Conservation (phyloP, 2,888 invertebrate species). For the Choreutis nemorana region DNA sequence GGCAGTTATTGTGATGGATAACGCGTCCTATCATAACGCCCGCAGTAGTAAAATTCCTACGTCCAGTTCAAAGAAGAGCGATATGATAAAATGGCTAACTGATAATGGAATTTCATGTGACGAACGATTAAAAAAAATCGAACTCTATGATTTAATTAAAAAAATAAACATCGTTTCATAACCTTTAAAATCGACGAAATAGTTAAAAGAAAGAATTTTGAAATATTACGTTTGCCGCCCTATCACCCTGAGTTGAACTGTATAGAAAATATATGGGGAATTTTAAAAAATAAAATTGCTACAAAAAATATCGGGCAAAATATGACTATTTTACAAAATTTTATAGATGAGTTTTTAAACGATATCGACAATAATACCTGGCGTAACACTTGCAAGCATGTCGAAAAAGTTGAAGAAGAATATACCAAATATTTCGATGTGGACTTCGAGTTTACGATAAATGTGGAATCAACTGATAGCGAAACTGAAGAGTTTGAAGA, state of each 20-base stretch:
- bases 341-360: conserved; percentile 1
- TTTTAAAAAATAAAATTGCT: conserved; percentile 11
- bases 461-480: not conserved
- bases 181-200: conserved; percentile 11
- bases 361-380: conserved; percentile 6
- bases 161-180: conserved; percentile 4
- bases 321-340: conserved; percentile 4
- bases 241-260: conserved; percentile 12
- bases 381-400: conserved; percentile 7
- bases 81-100: conserved; percentile 1
- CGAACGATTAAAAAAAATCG: conserved; percentile 1
- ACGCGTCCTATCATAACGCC: conserved; percentile 10
- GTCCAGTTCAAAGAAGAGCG: not conserved
- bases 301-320: conserved; percentile 9
- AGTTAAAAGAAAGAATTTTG: conserved; percentile 10
- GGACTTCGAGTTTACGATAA: not conserved
- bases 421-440: not conserved
- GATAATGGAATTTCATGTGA: not conserved
- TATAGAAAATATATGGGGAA: conserved; percentile 12
- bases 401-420: conserved; percentile 8
- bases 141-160: conserved; percentile 10
- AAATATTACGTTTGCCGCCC: conserved; percentile 9
- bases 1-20: conserved; percentile 13
- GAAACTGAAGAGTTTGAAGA: not conserved
- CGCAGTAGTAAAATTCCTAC: not conserved